Evolutionary conservation across 2,797 vertebrate genomes (phyloP).

Genomic region (Lepus oiostolus): DNA sequence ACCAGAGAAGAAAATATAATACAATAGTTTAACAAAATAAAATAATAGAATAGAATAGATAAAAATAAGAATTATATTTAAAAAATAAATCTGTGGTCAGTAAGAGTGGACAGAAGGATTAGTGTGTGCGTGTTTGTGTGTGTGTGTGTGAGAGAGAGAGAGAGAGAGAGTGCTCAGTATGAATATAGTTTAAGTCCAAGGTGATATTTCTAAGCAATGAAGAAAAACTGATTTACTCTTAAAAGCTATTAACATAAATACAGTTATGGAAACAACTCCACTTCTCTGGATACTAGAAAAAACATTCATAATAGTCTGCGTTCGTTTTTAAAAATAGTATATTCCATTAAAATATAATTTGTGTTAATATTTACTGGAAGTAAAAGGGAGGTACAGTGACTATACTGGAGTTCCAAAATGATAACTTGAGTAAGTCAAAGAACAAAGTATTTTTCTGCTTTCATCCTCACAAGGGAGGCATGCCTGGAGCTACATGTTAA

Average conservation of each 20-base stretch:
- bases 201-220: not conserved
- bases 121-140: not conserved
- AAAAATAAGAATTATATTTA: not conserved
- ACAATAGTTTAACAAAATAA: not conserved
- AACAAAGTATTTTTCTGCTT: not conserved
- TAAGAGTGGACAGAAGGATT: no score
- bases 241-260: not conserved
- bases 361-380: not conserved
- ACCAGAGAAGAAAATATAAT: no score
- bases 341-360: not conserved
- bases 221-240: not conserved
- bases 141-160: not conserved
- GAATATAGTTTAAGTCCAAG: not conserved
- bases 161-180: no score
- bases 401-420: not conserved
- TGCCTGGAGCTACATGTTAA: not conserved
- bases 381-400: not conserved
- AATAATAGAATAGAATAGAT: not conserved
- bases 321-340: conserved; percentile 1
- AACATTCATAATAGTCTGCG: not conserved
- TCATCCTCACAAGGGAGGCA: not conserved
- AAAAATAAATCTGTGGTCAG: no score
- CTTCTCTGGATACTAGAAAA: not conserved
- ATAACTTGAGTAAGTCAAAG: not conserved
- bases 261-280: not conserved